A percentile compares a stretch with the other conserved stretches of the same genome.
phyloP scores from a whole-genome alignment of 1,140 invertebrate genomes.

The Oryctes rhinoceros region DNA sequence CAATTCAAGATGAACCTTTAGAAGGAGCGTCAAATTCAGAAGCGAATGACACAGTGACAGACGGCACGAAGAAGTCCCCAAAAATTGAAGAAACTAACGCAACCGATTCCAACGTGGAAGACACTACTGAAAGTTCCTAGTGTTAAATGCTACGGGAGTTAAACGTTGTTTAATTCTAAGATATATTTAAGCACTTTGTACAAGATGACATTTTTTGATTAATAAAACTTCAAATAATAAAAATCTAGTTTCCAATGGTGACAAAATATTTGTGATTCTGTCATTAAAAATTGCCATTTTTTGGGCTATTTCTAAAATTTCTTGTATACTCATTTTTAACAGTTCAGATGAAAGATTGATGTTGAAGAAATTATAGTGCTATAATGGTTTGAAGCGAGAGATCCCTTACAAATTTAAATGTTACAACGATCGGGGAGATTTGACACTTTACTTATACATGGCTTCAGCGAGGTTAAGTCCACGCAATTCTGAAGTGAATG shows the following conservation, averaged over 20 bases:
- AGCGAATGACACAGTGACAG: neutral
- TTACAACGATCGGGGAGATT: slow-evolving; percentile 39
- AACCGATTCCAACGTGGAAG: slow-evolving; percentile 42
- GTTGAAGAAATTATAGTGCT: slow-evolving; percentile 40
- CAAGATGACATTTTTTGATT: slow-evolving; percentile 31
- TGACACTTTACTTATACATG: slow-evolving; percentile 49
- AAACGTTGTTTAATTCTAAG: neutral
- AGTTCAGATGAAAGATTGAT: slow-evolving; percentile 23
- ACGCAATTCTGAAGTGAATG: slow-evolving; percentile 80
- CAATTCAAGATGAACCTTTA: slow-evolving; percentile 58
- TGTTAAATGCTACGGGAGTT: neutral
- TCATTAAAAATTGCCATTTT: slow-evolving; percentile 44
- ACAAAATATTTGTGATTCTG: slow-evolving; percentile 45
- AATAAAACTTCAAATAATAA: slow-evolving; percentile 39
- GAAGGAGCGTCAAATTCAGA: slow-evolving; percentile 45
- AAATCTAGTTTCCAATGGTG: slow-evolving; percentile 41
- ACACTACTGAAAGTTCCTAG: neutral
- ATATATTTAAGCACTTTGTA: slow-evolving; percentile 25
- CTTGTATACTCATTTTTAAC: slow-evolving; percentile 43
- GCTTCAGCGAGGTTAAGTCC: slow-evolving; percentile 69
- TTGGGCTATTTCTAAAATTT: slow-evolving; percentile 44
- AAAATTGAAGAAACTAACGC: slow-evolving; percentile 42
- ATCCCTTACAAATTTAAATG: slow-evolving; percentile 40
- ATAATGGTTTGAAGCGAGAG: slow-evolving; percentile 41
- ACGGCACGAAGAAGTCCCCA: slow-evolving; percentile 7